Conservation (phyloP, 2,797 vertebrate species). For the Urophycis tenuis region DNA sequence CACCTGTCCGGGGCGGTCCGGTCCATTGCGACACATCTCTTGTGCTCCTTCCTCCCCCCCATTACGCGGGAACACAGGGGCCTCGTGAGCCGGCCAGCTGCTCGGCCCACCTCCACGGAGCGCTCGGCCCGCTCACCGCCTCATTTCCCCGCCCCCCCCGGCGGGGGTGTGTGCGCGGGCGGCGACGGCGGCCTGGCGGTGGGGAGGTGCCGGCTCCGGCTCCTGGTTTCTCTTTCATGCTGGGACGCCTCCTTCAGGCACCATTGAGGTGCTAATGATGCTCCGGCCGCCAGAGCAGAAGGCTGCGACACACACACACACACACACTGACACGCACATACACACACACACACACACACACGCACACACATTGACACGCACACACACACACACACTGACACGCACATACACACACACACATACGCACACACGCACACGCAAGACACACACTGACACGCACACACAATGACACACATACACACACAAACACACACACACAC, state of each 20-base stretch:
- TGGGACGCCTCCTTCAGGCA: constrained; percentile 49
- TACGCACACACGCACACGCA: neutral
- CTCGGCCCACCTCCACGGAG: constrained; percentile 39
- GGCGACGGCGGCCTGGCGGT: constrained; percentile 28
- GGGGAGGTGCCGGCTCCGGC: constrained; percentile 40
- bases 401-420: neutral
- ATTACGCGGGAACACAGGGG: constrained; percentile 23
- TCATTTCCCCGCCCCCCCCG: constrained; percentile 56
- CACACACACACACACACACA: neutral
- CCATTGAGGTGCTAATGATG: constrained; percentile 37
- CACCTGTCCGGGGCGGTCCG: neutral
- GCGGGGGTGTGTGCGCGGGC: no score
- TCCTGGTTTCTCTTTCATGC: constrained; percentile 37
- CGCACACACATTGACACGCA: neutral
- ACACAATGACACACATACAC: neutral
- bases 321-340: neutral
- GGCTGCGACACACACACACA: neutral
- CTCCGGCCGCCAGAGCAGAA: constrained; percentile 13
- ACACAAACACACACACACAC: neutral
- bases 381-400: neutral
- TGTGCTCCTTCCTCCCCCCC: neutral
- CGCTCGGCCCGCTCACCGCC: constrained; percentile 55
- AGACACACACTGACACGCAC: neutral
- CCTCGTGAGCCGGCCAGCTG: constrained; percentile 53
- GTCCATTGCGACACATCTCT: neutral